Conservation (phyloP, 2,797 vertebrate species). For the Spheniscus humboldti region DNA sequence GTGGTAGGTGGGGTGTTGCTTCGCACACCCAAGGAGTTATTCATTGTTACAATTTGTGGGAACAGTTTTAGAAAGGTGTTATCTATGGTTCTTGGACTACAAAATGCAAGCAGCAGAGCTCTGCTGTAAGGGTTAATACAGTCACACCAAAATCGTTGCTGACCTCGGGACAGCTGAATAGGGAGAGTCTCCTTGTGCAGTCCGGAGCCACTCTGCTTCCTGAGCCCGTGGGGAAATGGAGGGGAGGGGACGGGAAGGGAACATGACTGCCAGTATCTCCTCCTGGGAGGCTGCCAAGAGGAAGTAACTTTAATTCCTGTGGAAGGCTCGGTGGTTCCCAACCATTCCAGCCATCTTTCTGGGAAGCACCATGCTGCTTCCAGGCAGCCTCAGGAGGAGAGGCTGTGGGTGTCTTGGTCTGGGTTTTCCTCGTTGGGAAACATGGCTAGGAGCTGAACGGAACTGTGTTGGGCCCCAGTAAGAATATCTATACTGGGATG, state of each 20-base stretch:
- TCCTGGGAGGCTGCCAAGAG: background rate
- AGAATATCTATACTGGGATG: background rate
- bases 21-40: background rate
- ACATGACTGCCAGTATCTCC: background rate
- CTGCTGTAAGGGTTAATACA: background rate
- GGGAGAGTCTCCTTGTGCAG: background rate
- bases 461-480: background rate
- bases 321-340: background rate
- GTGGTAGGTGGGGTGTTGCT: background rate
- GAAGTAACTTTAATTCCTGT: background rate
- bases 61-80: background rate
- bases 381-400: background rate
- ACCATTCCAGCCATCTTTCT: background rate
- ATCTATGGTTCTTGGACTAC: background rate
- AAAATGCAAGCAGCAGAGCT: background rate
- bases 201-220: background rate
- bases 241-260: background rate
- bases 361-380: background rate
- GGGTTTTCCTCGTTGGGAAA: background rate
- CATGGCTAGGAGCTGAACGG: background rate
- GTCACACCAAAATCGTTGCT: background rate
- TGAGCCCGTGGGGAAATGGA: background rate
- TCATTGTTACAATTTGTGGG: background rate
- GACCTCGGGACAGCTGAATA: background rate
- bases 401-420: background rate